Conservation (phyloP, 1,140 invertebrate genomes). For the Pteromalus puparum region DNA sequence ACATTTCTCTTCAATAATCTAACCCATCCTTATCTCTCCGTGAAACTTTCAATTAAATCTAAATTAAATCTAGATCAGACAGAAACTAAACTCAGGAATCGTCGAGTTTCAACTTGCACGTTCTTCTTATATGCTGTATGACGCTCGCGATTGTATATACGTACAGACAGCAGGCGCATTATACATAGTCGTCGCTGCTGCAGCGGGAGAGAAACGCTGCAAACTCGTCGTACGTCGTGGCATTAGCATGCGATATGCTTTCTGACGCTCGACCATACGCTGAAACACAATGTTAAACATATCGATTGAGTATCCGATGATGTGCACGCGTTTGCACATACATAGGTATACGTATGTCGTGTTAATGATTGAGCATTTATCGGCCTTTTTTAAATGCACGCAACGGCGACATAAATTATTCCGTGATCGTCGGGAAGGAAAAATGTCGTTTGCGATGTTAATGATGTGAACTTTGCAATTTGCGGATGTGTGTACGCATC, state of each 20-base stretch:
- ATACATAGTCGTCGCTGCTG: not conserved
- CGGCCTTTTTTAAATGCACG: not conserved
- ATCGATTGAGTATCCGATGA: constrained; percentile 45
- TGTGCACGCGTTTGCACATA: not conserved
- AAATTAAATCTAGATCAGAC: not conserved
- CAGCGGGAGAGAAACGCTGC: not conserved
- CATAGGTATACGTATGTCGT: not conserved
- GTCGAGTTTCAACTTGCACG: not conserved
- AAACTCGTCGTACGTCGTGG: constrained; percentile 22
- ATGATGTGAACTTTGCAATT: not conserved
- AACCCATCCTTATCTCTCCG: not conserved
- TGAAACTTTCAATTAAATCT: not conserved
- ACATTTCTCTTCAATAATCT: not conserved
- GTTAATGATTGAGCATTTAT: constrained; percentile 34
- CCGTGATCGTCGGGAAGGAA: not conserved
- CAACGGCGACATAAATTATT: constrained; percentile 10
- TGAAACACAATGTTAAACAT: constrained; percentile 46
- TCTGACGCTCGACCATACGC: constrained; percentile 23
- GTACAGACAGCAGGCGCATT: constrained; percentile 13
- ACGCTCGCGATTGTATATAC: not conserved
- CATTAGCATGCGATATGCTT: constrained; percentile 45
- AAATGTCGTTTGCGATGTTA: not conserved
- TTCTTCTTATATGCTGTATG: not conserved
- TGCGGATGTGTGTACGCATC: too few species aligned
- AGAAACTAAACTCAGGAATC: not conserved